These are phyloP conservation scores for Nymphalis io DNA, from an alignment of 1,140 invertebrate species.

Conservation along the genomic window DNA sequence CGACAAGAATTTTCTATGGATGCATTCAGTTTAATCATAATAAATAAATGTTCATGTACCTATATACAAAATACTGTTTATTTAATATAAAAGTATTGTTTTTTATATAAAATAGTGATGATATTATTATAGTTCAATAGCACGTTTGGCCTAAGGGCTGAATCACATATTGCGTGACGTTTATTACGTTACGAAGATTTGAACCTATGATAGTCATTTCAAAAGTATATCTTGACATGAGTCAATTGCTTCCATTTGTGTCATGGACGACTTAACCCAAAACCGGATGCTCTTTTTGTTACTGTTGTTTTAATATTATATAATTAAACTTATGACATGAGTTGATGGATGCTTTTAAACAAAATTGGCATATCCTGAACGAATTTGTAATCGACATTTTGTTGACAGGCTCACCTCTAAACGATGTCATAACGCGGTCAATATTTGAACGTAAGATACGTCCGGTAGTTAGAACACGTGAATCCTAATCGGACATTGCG, in stretches of 20 bases:
- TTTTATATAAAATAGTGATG: too few relatives aligned
- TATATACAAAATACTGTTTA: too few relatives aligned
- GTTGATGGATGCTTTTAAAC: constrained; percentile 13
- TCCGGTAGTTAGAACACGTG: too few relatives aligned
- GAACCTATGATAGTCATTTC: constrained; percentile 28
- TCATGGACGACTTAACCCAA: constrained; percentile 25
- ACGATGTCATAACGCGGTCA: background rate
- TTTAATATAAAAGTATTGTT: too few relatives aligned
- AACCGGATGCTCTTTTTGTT: constrained; percentile 31
- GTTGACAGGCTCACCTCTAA: background rate
- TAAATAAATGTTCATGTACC: too few relatives aligned
- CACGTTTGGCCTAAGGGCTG: background rate
- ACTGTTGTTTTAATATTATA: constrained; percentile 17
- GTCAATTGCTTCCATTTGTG: constrained; percentile 34
- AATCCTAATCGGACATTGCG: too few relatives aligned
- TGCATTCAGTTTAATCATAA: too few relatives aligned
- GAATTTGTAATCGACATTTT: constrained; percentile 13
- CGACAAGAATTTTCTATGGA: too few relatives aligned
- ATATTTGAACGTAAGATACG: too few relatives aligned
- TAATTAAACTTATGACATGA: constrained; percentile 20
- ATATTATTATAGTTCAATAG: too few relatives aligned
- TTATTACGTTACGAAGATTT: constrained; percentile 21
- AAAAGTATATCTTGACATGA: constrained; percentile 30
- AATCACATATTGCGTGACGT: background rate
- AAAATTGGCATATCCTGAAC: constrained; percentile 11